Percentiles rank a stretch among this genome's conserved stretches.
These are phyloP conservation scores for Dascillus cervinus DNA, from an alignment of 2,888 invertebrate species.

Conservation along the genomic window DNA sequence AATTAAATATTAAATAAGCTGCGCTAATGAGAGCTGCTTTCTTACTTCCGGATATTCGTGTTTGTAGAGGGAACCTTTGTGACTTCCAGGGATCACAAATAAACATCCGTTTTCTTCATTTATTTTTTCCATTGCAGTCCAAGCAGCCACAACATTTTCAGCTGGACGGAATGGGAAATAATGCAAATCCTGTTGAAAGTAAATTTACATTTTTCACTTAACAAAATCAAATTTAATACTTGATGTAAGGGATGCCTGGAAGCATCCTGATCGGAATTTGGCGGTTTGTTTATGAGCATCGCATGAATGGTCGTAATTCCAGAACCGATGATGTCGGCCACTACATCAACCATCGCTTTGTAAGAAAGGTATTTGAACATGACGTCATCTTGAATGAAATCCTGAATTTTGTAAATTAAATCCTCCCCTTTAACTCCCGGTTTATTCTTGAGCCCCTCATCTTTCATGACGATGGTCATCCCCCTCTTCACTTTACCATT, in stretches of 20 bases:
- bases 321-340: constrained; percentile 65
- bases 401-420: constrained; percentile 67
- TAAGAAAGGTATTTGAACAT: constrained; percentile 60
- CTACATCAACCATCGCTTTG: constrained; percentile 57
- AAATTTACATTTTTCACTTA: constrained; percentile 7
- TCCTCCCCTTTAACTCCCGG: constrained; percentile 55
- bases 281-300: constrained; percentile 88
- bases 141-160: constrained; percentile 70
- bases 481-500: constrained; percentile 50
- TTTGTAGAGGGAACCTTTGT: constrained; percentile 51
- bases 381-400: constrained; percentile 65
- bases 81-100: constrained; percentile 72
- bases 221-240: constrained; percentile 45
- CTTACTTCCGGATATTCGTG: constrained; percentile 65
- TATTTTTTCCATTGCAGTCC: constrained; percentile 82
- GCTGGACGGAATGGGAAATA: constrained; percentile 85
- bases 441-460: constrained; percentile 51
- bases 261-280: constrained; percentile 57
- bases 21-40: not conserved
- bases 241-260: constrained; percentile 63
- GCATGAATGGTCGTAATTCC: constrained; percentile 71
- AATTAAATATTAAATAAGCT: constrained; percentile 17
- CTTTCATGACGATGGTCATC: constrained; percentile 58
- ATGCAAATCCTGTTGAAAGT: constrained; percentile 59
- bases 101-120: constrained; percentile 72